Evolutionary conservation across 2,797 vertebrate genomes (phyloP).

Genomic region (Semotilus atromaculatus): DNA sequence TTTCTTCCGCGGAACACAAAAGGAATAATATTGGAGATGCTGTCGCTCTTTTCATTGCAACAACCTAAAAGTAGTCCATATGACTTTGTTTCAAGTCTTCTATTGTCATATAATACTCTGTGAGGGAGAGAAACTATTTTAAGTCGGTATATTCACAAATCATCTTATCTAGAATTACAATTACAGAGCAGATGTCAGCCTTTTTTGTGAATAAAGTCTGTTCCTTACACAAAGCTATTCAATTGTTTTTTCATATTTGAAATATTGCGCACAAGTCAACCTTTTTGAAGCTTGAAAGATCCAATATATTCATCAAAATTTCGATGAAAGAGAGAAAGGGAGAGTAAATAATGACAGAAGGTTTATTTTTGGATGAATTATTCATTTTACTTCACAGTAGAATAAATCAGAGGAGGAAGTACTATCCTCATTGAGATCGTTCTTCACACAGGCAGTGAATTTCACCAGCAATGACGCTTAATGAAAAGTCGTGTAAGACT

Average conservation of each 20-base stretch:
- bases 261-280: not conserved
- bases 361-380: not conserved
- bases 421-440: not conserved
- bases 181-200: not conserved
- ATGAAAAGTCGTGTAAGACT: constrained; percentile 29
- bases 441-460: constrained; percentile 13
- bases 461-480: constrained; percentile 24
- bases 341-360: not conserved
- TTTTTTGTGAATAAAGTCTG: not conserved
- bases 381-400: not conserved
- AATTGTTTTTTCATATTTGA: not conserved
- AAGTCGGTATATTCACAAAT: not conserved
- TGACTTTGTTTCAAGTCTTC: not conserved
- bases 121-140: not conserved
- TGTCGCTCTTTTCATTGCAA: not conserved
- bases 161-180: not conserved
- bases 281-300: constrained; percentile 2
- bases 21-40: not conserved
- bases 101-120: not conserved
- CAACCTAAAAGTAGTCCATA: not conserved
- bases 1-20: not conserved
- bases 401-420: not conserved
- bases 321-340: not conserved
- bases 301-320: not conserved
- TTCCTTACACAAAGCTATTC: not conserved